These are phyloP conservation scores for Vanessa cardui DNA, from an alignment of 2,888 invertebrate genomes.

Conservation along the genomic window DNA sequence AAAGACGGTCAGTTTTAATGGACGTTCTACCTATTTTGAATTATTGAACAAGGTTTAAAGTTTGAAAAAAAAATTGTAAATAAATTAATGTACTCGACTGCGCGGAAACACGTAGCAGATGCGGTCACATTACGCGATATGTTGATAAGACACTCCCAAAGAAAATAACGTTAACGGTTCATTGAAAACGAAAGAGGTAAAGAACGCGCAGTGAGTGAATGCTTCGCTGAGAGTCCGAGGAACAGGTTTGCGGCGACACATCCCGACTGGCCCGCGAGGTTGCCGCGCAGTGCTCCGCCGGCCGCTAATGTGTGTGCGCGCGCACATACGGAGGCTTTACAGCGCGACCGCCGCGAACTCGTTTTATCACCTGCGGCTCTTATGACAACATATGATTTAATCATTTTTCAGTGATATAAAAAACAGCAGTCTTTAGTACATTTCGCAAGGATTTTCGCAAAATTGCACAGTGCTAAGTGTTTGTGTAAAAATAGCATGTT, in stretches of 20 bases:
- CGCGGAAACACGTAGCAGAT: conserved; percentile 44
- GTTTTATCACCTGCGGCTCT: conserved; percentile 46
- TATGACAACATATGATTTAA: conserved; percentile 52
- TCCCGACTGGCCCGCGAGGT: conserved; percentile 65
- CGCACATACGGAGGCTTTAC: conserved; percentile 54
- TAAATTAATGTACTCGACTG: conserved; percentile 21
- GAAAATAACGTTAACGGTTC: conserved; percentile 79
- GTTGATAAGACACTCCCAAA: conserved; percentile 67
- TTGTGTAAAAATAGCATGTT: conserved; percentile 61
- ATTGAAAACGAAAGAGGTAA: conserved; percentile 72
- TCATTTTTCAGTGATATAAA: conserved; percentile 43
- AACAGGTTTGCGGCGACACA: conserved; percentile 74
- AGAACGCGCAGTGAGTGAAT: conserved; percentile 67
- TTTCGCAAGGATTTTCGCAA: conserved; percentile 35
- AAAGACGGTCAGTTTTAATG: conserved; percentile 60
- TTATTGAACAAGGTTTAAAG: conserved; percentile 48
- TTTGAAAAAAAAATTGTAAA: neutral
- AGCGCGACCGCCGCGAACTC: conserved; percentile 52
- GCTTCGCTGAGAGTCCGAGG: conserved; percentile 55
- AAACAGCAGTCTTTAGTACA: conserved; percentile 14
- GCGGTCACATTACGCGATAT: conserved; percentile 63
- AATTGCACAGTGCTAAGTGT: conserved; percentile 51
- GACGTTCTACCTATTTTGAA: conserved; percentile 57
- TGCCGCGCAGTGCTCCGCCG: conserved; percentile 70
- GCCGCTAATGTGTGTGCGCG: conserved; percentile 69